Evolutionary conservation across 2,888 invertebrate genomes (phyloP).

Genomic region (Brenthis ino): DNA sequence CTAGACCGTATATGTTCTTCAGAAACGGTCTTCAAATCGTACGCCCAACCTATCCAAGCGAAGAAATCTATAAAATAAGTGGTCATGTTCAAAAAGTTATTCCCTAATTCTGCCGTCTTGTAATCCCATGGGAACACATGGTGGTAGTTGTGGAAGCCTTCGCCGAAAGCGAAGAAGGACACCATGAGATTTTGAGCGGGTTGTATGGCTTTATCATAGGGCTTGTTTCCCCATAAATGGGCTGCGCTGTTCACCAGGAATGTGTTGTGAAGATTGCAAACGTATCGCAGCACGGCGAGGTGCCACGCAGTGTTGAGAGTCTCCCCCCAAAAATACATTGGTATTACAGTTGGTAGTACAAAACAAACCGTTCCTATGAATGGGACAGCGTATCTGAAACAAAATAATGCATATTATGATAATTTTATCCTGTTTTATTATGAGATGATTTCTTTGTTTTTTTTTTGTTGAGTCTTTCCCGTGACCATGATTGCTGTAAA

Average conservation of each 20-base stretch:
- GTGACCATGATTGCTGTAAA: too few relatives aligned
- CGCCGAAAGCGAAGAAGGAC: constrained; percentile 49
- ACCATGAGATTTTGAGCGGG: constrained; percentile 48
- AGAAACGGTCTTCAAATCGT: constrained; percentile 54
- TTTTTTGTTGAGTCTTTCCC: not conserved
- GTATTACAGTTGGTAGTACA: constrained; percentile 56
- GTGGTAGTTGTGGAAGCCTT: constrained; percentile 63
- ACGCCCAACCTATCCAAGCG: constrained; percentile 60
- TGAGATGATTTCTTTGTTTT: not conserved
- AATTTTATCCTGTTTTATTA: not conserved
- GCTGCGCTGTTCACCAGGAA: constrained; percentile 86
- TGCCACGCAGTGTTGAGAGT: constrained; percentile 59
- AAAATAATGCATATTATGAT: not conserved
- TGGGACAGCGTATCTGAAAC: constrained; percentile 80
- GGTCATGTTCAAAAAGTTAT: constrained; percentile 45
- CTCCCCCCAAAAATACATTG: constrained; percentile 83
- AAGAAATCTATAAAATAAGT: constrained; percentile 59
- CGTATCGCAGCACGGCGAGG: constrained; percentile 75
- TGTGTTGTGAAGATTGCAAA: constrained; percentile 75
- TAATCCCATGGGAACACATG: constrained; percentile 61
- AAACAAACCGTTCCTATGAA: constrained; percentile 84
- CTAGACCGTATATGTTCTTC: constrained; percentile 43
- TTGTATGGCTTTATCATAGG: constrained; percentile 63
- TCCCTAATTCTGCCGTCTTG: constrained; percentile 53
- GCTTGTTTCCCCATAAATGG: constrained; percentile 74